Conservation (phyloP, 2,113 vertebrate species). For the Sus scrofa region DNA sequence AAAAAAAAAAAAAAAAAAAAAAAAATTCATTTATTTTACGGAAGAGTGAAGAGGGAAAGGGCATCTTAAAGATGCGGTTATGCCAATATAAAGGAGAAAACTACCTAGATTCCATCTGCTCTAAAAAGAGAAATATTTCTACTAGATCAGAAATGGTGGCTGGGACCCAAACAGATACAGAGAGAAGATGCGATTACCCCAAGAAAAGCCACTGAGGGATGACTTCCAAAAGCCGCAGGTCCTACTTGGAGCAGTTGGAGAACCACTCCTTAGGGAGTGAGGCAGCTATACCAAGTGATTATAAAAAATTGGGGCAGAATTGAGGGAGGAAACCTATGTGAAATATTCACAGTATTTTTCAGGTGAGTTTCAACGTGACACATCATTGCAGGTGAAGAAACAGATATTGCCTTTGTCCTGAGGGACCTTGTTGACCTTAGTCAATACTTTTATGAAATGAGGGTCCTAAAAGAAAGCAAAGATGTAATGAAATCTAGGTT, state of each 20-base stretch:
- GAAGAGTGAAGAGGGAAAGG: not conserved
- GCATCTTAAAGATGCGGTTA: not conserved
- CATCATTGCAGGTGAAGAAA: not conserved
- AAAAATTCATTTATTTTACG: no score
- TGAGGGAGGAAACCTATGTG: not conserved
- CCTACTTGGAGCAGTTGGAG: not conserved
- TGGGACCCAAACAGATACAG: not conserved
- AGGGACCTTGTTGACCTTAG: not conserved
- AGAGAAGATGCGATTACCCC: not conserved
- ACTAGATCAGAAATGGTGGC: not conserved
- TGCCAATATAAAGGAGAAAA: not conserved
- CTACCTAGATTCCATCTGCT: not conserved
- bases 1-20: no score
- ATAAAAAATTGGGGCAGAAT: not conserved
- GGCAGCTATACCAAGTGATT: not conserved
- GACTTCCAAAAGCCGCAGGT: no score
- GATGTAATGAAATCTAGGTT: not conserved
- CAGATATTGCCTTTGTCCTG: not conserved
- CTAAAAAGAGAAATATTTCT: not conserved
- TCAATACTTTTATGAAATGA: not conserved
- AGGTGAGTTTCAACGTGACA: not conserved
- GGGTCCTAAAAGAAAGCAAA: not conserved
- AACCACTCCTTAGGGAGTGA: not conserved
- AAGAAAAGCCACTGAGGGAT: slow-evolving; percentile 19
- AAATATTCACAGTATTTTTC: not conserved